A percentile compares a stretch with the other conserved stretches of the same genome.
Conservation (phyloP, 2,797 vertebrate species). For the Lindbergichthys nudifrons region DNA sequence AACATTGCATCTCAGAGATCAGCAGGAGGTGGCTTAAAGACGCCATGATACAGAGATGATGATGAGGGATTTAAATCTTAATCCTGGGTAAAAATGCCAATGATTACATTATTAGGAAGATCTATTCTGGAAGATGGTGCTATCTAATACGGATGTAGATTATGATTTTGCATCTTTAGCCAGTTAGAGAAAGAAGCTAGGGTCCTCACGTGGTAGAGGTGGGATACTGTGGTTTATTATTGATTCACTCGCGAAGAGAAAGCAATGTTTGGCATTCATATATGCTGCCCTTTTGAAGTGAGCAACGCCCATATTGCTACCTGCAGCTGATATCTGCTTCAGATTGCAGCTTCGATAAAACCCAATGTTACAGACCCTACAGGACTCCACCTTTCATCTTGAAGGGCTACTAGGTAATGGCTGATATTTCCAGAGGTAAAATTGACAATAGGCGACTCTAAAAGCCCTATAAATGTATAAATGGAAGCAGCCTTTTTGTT, state of each 20-base stretch:
- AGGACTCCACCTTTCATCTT: conserved; percentile 31
- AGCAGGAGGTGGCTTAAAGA: conserved; percentile 52
- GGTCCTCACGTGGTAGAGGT: background rate
- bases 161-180: conserved; percentile 30
- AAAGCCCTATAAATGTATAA: conserved; percentile 59
- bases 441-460: conserved; percentile 40
- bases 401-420: conserved; percentile 37
- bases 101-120: conserved; percentile 56
- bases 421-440: conserved; percentile 53
- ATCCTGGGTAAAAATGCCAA: conserved; percentile 49
- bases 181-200: conserved; percentile 16
- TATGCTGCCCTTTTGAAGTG: conserved; percentile 25
- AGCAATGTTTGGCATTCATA: conserved; percentile 19
- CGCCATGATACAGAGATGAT: conserved; percentile 44
- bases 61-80: conserved; percentile 59
- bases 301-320: background rate
- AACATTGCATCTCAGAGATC: conserved; percentile 62
- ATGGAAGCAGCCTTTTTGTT: conserved; percentile 54
- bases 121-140: conserved; percentile 33
- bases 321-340: background rate
- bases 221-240: background rate
- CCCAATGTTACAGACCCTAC: background rate
- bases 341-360: conserved; percentile 7
- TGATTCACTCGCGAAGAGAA: background rate
- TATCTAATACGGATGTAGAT: conserved; percentile 10